These are phyloP conservation scores for Lycodopsis pacificus DNA, from an alignment of 2,797 vertebrate genomes.

Conservation along the genomic window DNA sequence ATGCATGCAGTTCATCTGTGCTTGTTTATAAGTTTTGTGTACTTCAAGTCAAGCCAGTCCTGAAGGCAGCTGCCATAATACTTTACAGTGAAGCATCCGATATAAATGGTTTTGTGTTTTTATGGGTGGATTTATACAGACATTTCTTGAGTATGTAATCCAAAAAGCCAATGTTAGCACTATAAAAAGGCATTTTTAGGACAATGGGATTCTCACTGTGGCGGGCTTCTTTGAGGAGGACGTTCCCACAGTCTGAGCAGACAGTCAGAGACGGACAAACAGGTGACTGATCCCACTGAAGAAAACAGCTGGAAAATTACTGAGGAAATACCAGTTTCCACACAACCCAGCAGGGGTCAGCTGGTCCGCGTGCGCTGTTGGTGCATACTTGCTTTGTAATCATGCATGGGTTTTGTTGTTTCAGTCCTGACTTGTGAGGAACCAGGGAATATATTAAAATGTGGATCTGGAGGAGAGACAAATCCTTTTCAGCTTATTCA, in stretches of 20 bases:
- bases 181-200: background rate
- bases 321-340: conserved; percentile 46
- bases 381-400: background rate
- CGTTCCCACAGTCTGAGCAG: conserved; percentile 36
- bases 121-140: background rate
- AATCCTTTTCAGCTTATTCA: background rate
- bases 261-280: conserved; percentile 1
- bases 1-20: background rate
- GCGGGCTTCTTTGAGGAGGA: background rate
- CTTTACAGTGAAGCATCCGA: too few relatives aligned
- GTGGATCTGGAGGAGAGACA: background rate
- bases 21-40: background rate
- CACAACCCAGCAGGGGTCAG: conserved; percentile 10
- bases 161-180: background rate
- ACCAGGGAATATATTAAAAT: background rate
- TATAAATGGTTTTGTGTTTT: too few relatives aligned
- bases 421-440: background rate
- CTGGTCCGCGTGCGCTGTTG: background rate
- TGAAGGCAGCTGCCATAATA: background rate
- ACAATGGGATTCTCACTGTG: background rate
- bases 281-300: conserved; percentile 2
- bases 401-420: background rate
- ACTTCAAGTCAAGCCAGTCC: background rate
- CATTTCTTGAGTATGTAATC: background rate
- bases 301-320: conserved; percentile 42